phyloP scores from a whole-genome alignment of 2,113 vertebrate species.

The Aix galericulata region DNA sequence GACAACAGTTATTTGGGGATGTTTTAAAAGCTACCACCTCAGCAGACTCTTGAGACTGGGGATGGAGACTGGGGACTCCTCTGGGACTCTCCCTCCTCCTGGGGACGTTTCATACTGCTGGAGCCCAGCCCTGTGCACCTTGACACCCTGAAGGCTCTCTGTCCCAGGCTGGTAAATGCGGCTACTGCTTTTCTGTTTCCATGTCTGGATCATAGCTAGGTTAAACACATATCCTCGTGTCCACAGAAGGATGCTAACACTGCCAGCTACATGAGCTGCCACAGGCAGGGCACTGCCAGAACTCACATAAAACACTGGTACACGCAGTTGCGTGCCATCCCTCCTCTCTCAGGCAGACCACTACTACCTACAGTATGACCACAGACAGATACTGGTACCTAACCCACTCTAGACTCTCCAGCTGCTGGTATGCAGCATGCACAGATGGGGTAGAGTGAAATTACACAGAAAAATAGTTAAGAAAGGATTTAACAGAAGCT shows the following conservation, averaged over 20 bases:
- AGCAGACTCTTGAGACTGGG: not conserved
- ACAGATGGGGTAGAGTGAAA: not conserved
- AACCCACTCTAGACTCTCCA: not conserved
- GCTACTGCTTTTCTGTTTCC: not conserved
- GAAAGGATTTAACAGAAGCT: not conserved
- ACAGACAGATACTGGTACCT: too few species aligned
- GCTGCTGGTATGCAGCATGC: not conserved
- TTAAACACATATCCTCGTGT: too few species aligned
- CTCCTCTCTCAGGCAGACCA: not conserved
- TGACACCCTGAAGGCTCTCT: not conserved
- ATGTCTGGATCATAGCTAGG: not conserved
- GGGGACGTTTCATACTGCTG: not conserved
- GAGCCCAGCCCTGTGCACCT: not conserved
- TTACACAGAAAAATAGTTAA: not conserved
- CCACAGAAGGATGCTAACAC: not conserved
- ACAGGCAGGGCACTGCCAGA: not conserved
- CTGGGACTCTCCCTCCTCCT: not conserved
- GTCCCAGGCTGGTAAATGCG: not conserved
- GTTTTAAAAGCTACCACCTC: not conserved
- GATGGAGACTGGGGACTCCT: not conserved
- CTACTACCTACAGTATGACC: not conserved
- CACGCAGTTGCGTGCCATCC: not conserved
- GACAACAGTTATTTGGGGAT: not conserved
- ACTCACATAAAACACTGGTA: not conserved
- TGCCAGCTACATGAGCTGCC: not conserved